Conservation (phyloP, 2,113 vertebrate genomes). For the human region DNA sequence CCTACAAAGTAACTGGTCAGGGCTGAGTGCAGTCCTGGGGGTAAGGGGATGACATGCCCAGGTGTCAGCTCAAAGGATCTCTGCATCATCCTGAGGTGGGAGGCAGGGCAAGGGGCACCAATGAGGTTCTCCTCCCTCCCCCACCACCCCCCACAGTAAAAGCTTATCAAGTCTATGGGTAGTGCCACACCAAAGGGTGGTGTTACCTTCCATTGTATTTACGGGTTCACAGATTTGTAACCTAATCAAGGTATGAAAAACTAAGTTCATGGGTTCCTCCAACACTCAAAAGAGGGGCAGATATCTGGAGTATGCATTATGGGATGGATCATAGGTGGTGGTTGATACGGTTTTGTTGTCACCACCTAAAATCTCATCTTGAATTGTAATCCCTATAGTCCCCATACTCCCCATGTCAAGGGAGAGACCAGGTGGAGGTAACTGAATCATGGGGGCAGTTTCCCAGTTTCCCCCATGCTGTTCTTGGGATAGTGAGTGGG, state of each 20-base stretch:
- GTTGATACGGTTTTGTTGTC: too few relatives aligned
- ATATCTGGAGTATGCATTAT: accelerated
- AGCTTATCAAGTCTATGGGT: not conserved
- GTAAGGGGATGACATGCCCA: not conserved
- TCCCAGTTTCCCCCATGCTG: too few relatives aligned
- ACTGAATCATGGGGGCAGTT: too few relatives aligned
- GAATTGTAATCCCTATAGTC: too few relatives aligned
- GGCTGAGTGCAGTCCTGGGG: not conserved
- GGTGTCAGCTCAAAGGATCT: conserved; percentile 39
- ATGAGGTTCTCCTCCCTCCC: not conserved
- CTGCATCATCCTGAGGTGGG: conserved; percentile 12
- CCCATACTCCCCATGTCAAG: too few relatives aligned
- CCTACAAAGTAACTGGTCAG: conserved; percentile 20
- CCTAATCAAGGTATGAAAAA: not conserved
- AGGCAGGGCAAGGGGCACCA: conserved; percentile 44
- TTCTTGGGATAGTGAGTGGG: too few relatives aligned
- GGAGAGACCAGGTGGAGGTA: too few relatives aligned
- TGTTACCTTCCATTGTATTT: too few relatives aligned
- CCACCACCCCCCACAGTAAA: not conserved
- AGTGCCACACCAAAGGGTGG: too few relatives aligned
- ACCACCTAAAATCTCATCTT: too few relatives aligned
- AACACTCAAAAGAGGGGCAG: too few relatives aligned
- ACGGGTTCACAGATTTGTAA: not conserved
- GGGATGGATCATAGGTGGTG: too few relatives aligned
- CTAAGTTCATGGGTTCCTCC: not conserved